Conservation (phyloP, 2,113 vertebrate genomes). For the Phrynosoma platyrhinos region DNA sequence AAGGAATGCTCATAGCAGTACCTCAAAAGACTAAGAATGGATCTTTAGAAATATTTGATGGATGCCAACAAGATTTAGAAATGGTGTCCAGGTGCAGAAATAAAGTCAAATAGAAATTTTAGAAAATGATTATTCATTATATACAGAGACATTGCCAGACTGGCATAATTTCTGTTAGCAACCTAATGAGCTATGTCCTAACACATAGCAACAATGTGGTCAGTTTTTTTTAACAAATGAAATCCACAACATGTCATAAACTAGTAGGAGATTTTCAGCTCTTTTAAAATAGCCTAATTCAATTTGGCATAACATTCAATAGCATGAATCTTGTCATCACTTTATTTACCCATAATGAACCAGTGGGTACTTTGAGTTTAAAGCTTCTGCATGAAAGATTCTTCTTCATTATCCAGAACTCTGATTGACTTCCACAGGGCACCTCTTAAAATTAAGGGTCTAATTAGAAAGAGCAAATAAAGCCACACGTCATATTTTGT, state of each 20-base stretch:
- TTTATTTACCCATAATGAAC: background rate
- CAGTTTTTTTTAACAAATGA: constrained; percentile 23
- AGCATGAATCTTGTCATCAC: background rate
- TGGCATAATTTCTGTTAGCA: constrained; percentile 24
- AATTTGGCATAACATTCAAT: constrained; percentile 4
- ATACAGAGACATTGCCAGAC: background rate
- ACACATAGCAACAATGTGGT: constrained; percentile 28
- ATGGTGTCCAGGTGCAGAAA: background rate
- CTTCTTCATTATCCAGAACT: too few species aligned
- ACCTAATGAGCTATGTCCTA: background rate
- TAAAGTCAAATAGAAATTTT: constrained; percentile 2
- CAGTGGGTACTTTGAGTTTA: background rate
- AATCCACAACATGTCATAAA: constrained; percentile 3
- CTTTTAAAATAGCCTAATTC: constrained; percentile 4
- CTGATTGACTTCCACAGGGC: background rate
- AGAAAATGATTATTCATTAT: constrained; percentile 11
- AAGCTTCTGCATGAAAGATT: background rate
- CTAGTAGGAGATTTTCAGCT: background rate
- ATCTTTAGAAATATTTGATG: constrained; percentile 4
- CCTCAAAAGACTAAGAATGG: constrained; percentile 7
- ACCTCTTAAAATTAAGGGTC: background rate
- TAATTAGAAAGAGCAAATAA: background rate
- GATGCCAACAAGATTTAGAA: constrained; percentile 30
- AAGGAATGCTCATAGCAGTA: background rate
- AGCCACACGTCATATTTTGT: background rate